phyloP scores from a whole-genome alignment of 2,888 invertebrate species.

The Cantharis flavilabris region DNA sequence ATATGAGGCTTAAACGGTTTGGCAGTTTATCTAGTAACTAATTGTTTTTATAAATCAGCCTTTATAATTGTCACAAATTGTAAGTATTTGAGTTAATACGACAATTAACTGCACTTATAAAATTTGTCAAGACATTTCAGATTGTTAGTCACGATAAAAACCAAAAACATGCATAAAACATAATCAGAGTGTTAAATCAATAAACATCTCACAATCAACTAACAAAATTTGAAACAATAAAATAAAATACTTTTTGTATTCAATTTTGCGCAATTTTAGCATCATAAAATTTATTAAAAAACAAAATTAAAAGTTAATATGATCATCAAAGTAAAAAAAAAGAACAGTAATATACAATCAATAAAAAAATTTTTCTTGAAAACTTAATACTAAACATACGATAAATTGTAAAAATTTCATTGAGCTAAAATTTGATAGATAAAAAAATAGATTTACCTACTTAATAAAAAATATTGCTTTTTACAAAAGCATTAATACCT shows the following conservation, averaged over 20 bases:
- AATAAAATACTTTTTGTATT: neutral
- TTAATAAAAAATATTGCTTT: constrained; percentile 4
- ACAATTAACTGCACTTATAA: neutral
- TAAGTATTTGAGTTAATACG: neutral
- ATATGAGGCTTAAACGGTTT: constrained; percentile 7
- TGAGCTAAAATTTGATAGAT: constrained; percentile 13
- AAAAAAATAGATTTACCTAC: constrained; percentile 15
- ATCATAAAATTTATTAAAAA: neutral
- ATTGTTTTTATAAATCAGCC: constrained; percentile 1
- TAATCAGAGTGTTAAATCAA: neutral
- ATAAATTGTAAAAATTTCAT: neutral
- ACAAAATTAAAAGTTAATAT: neutral
- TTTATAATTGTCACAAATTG: constrained; percentile 4
- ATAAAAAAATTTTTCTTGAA: neutral
- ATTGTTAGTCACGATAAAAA: neutral
- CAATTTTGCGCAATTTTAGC: neutral
- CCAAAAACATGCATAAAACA: neutral
- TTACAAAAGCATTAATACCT: neutral
- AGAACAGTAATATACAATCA: neutral
- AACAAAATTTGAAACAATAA: neutral
- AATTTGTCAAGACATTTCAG: neutral
- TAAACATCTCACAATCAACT: neutral
- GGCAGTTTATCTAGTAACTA: constrained; percentile 3
- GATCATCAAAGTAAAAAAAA: neutral
- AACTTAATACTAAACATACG: neutral